Percentiles rank a stretch among this genome's conserved stretches.
These are phyloP conservation scores for Buphagus erythrorhynchus DNA, from an alignment of 2,797 vertebrate species.

Conservation along the genomic window DNA sequence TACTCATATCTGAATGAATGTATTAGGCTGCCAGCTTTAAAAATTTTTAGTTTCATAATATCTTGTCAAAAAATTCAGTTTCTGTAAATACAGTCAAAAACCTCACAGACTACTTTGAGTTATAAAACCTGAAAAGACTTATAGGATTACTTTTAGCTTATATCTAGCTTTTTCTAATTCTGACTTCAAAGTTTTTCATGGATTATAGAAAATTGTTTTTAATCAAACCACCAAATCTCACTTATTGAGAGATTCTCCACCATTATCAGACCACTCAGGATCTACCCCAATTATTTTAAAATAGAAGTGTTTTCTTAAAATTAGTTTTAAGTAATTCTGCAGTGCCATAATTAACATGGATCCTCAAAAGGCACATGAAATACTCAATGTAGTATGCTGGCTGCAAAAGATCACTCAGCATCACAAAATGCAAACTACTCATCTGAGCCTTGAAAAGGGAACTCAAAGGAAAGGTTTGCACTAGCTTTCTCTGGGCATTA, in stretches of 20 bases:
- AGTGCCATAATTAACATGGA: neutral
- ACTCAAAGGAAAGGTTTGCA: neutral
- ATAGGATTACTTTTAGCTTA: slow-evolving; percentile 1
- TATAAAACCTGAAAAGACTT: neutral
- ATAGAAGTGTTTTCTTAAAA: neutral
- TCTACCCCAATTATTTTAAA: neutral
- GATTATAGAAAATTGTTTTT: neutral
- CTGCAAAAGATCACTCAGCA: neutral
- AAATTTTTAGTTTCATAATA: neutral
- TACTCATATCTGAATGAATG: slow-evolving; percentile 12
- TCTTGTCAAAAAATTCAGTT: slow-evolving; percentile 2
- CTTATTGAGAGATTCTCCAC: neutral
- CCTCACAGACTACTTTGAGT: neutral
- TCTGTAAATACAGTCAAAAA: slow-evolving; percentile 33
- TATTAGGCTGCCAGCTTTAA: neutral
- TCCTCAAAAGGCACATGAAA: neutral
- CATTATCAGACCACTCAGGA: neutral
- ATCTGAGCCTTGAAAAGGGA: neutral
- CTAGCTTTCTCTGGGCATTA: neutral
- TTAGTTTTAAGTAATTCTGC: neutral
- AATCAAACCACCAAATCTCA: neutral
- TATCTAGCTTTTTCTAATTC: slow-evolving; percentile 6
- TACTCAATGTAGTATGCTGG: neutral
- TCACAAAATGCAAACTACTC: neutral
- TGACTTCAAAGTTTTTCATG: slow-evolving; percentile 1